Conservation (phyloP, 1,140 invertebrate genomes). For the Ostrea denselamellosa region DNA sequence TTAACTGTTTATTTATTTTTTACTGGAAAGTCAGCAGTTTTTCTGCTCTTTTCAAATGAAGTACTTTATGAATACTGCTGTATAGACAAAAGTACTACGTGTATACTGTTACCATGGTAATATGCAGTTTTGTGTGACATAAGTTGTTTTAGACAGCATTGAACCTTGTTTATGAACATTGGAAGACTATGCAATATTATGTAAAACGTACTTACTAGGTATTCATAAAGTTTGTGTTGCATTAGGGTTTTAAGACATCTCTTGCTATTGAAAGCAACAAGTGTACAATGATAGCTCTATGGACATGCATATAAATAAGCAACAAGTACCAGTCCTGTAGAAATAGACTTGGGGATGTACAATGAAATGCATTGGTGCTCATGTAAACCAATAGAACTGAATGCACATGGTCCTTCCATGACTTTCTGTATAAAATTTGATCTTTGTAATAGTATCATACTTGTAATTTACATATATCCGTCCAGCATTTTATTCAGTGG, state of each 20-base stretch:
- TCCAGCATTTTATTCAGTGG: slow-evolving; percentile 8
- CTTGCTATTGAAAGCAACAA: neutral
- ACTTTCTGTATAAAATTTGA: too few species aligned
- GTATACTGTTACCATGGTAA: too few species aligned
- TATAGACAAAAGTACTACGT: too few species aligned
- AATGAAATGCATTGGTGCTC: neutral
- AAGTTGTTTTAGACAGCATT: neutral
- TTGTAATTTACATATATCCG: neutral
- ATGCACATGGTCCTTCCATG: neutral
- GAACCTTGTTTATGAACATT: neutral
- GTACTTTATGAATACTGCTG: neutral
- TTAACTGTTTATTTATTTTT: neutral
- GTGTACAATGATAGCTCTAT: neutral
- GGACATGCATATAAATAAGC: neutral
- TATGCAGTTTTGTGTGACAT: too few species aligned
- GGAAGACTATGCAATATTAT: neutral
- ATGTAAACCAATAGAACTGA: neutral
- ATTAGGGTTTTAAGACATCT: too few species aligned
- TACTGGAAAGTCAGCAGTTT: neutral
- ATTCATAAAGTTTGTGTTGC: too few species aligned
- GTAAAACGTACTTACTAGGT: too few species aligned
- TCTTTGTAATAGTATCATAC: neutral
- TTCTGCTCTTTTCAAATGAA: neutral
- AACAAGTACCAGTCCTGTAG: neutral
- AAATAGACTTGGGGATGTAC: neutral